Conservation (phyloP, 2,113 vertebrate species). For the Mesitornis unicolor region DNA sequence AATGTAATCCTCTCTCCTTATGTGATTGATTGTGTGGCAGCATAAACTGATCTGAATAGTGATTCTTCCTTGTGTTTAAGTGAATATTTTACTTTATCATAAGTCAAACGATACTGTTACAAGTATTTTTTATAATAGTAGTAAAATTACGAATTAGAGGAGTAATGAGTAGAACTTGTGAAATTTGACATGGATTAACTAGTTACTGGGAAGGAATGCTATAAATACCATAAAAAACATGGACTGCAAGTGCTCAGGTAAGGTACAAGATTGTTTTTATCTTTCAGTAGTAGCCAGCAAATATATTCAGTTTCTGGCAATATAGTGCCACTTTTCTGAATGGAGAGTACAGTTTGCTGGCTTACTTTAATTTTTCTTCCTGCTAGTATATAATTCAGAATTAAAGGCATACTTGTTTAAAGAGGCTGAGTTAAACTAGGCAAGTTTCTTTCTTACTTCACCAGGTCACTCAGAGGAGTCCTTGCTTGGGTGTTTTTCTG, state of each 20-base stretch:
- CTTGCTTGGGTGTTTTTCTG: neutral
- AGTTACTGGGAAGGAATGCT: neutral
- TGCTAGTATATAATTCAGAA: neutral
- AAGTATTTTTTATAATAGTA: neutral
- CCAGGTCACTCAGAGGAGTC: neutral
- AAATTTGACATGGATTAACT: neutral
- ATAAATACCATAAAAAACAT: neutral
- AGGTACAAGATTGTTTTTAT: neutral
- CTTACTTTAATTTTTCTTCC: neutral
- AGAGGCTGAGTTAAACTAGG: neutral
- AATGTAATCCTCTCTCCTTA: neutral
- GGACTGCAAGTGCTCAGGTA: neutral
- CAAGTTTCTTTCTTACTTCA: neutral
- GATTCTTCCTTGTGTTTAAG: neutral
- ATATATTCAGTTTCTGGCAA: neutral
- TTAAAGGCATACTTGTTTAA: neutral
- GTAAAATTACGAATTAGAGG: neutral
- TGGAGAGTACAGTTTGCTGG: neutral
- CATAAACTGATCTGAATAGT: fast-evolving
- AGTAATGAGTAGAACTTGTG: neutral
- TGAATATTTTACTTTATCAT: neutral
- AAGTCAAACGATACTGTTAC: neutral
- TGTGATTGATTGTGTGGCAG: neutral
- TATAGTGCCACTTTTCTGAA: neutral
- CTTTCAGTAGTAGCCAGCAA: neutral